A percentile compares a stretch with the other conserved stretches of the same genome.
phyloP scores from a whole-genome alignment of 2,797 vertebrate species.

The Bradypodion pumilum region DNA sequence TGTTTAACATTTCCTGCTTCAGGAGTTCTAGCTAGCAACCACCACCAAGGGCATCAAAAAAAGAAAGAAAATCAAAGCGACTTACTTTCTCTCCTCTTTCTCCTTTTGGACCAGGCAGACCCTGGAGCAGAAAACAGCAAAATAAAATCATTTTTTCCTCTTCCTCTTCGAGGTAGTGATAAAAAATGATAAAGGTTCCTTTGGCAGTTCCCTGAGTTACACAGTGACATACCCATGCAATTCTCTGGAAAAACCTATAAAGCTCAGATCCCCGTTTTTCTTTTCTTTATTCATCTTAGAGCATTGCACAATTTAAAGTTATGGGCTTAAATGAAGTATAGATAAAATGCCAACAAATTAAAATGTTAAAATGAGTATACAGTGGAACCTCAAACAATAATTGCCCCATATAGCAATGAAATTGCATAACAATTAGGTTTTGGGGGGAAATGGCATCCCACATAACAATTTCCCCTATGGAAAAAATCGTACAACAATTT shows the following conservation, averaged over 20 bases:
- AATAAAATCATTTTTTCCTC: background rate
- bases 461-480: too few relatives aligned
- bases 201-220: background rate
- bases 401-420: too few relatives aligned
- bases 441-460: too few relatives aligned
- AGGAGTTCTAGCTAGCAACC: rapidly evolving
- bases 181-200: background rate
- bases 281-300: too few relatives aligned
- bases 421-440: too few relatives aligned
- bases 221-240: background rate
- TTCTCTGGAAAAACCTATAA: background rate
- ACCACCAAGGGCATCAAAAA: background rate
- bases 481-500: too few relatives aligned
- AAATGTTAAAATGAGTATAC: too few relatives aligned
- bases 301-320: too few relatives aligned
- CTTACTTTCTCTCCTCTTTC: conserved; percentile 92
- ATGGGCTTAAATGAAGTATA: too few relatives aligned
- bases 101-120: conserved; percentile 89
- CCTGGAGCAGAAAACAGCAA: conserved; percentile 71
- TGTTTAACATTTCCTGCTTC: background rate
- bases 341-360: too few relatives aligned
- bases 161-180: background rate
- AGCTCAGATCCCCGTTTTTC: too few relatives aligned
- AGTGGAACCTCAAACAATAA: too few relatives aligned
- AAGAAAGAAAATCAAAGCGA: conserved; percentile 47